Evolutionary conservation across 2,888 invertebrate genomes (phyloP), one percentile per base, ranked within the genome.

Genomic region (Heliconius ismenius): DNA sequence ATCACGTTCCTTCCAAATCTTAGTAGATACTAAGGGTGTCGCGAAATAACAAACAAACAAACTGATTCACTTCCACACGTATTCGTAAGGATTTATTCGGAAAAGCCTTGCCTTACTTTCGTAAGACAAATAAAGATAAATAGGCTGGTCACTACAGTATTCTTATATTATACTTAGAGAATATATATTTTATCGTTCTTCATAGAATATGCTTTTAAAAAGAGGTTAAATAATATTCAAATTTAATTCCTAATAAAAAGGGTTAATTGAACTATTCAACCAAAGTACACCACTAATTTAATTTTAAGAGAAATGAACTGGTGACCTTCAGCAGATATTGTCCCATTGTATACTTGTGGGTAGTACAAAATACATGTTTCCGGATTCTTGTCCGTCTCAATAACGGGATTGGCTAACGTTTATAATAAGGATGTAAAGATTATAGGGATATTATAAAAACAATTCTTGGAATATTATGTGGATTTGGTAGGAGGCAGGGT

Each of bases 291-390:
- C 0, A 32, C 18, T 24, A 24, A 24, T 24, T 24, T 60, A 62
- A 24, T 62, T 24, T 60, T 11, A 60, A 24, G 11, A 24, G 24
- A 11, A 13, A 60, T 13, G 60, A 63, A 63, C 28, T 28, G 26
- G 28, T 63, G 28, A 63, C 28, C 63, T 63, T 15, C 26, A 63
- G 26, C 26, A 28, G 6, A 63, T 18, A 63, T 6, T 28, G 6
- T 7, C 6, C 63, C 63, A 28, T 28, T 63, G 63, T 28, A 74
- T 11, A 24, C 39, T 74, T 43, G 76, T 73, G 67, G 76, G 76
- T 26, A 63, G 62, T 21, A 67, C 28, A 75, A 67, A 76, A 72
- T 76, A 72, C 65, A 65, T 39, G 24, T 76, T 73, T 76, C 76
- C 76, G 63, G 72, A 60, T 73, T 49, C 39, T 32, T 54, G 72